Evolutionary conservation across 1,140 invertebrate genomes (phyloP).

Genomic region (Drosophila nigrodunni): DNA sequence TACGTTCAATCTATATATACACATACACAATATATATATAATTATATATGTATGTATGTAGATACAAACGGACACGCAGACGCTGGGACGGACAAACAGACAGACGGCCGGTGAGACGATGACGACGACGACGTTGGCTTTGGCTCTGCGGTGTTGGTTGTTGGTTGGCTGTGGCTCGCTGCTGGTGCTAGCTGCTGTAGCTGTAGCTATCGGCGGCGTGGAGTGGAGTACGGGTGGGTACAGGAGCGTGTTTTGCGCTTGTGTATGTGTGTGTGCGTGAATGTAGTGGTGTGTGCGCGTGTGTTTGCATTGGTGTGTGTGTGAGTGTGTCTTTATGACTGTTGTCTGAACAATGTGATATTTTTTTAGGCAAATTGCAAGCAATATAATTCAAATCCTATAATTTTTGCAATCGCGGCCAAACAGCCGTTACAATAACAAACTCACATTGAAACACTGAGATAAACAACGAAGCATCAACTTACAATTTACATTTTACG

Average conservation of each 20-base stretch:
- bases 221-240: slow-evolving; percentile 74
- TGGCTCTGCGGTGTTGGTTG: slow-evolving; percentile 68
- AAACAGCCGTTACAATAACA: slow-evolving; percentile 18
- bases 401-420: slow-evolving; percentile 28
- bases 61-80: slow-evolving; percentile 67
- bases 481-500: slow-evolving; percentile 63
- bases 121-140: slow-evolving; percentile 69
- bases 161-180: slow-evolving; percentile 49
- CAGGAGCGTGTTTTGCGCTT: slow-evolving; percentile 80
- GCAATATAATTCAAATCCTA: slow-evolving; percentile 17
- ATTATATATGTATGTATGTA: slow-evolving; percentile 38
- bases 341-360: slow-evolving; percentile 41
- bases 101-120: slow-evolving; percentile 58
- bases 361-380: slow-evolving; percentile 42
- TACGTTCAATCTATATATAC: slow-evolving; percentile 65
- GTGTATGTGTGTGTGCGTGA: slow-evolving; percentile 54
- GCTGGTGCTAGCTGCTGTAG: slow-evolving; percentile 42
- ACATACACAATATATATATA: slow-evolving; percentile 44
- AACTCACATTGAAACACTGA: slow-evolving; percentile 21
- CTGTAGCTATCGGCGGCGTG: slow-evolving; percentile 55
- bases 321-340: slow-evolving; percentile 33
- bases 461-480: slow-evolving; percentile 21
- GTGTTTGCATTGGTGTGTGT: slow-evolving; percentile 27
- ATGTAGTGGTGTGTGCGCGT: slow-evolving; percentile 43
- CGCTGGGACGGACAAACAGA: slow-evolving; percentile 52